Base-by-base conservation (phyloP, 2,113 vertebrate genomes). In the Gobiocypris rarus region DNA sequence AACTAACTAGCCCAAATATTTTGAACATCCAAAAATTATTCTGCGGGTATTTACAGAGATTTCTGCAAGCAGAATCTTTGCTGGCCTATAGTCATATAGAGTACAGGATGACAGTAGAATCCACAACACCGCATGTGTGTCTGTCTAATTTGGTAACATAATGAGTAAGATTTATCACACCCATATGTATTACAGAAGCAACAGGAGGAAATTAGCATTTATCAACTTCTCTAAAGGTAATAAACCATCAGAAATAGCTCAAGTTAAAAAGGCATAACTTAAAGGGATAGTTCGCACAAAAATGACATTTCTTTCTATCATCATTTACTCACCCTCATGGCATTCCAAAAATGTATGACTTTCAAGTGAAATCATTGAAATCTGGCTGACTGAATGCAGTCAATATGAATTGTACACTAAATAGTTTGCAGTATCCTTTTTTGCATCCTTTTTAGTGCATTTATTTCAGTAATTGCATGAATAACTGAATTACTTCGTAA, bases 151-250 rank as follows among this genome's bases (percentile, higher is more conserved):
- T 75, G 45, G 73, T 50, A 75, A 50, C 45, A 52, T 4, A 52
- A 75, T 75, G 45, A 75, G 17, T 69, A 41, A 22, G 73, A 14
- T 75, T 75, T 19, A 52, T 52, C 71, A 52, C 41, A 71, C 15
- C 22, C 11, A 45, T 24, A 14, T 75, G 24, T 7, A 52, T 52
- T 17, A 52, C 73, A 50, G 45, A 75, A 75, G 71, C 45, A 15
- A 28, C 0, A 15, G 45, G 6, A 26, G 24, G n/a, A 74, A 75
- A 75, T 31, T 0, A 31, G 26, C 24, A 7, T 75, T 52, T 52
- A 52, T 31, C 45, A 74, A 24, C 24, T 73, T 73, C 43, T 50
- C 24, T 50, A 34, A 71, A 43, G 22, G 67, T 8, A 10, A 14
- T n/a, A n/a, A n/a, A 70, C 13, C 0, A 71, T 24, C 5, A 24